phyloP scores from a whole-genome alignment of 2,888 invertebrate genomes.

The Oxytorus armatus region DNA sequence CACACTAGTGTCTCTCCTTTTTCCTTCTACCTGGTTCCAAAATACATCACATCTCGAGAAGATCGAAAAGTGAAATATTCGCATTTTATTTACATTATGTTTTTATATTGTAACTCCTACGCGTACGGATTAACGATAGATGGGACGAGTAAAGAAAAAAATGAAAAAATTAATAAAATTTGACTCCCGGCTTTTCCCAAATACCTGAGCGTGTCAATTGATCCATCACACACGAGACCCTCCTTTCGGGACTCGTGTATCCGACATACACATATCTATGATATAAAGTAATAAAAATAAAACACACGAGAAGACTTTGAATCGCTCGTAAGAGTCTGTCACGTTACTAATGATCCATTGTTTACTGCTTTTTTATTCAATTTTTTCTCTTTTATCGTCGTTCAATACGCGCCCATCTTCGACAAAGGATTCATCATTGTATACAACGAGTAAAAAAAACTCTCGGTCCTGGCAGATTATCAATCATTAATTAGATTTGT shows the following conservation, averaged over 20 bases:
- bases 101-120: background rate
- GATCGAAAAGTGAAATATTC: too few species aligned
- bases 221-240: background rate
- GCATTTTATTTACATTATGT: too few species aligned
- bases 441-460: slow-evolving; percentile 12
- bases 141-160: background rate
- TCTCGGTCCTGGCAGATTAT: slow-evolving; percentile 1
- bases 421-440: too few species aligned
- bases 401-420: slow-evolving; percentile 3
- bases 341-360: too few species aligned
- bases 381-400: background rate
- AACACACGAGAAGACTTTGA: too few species aligned
- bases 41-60: background rate
- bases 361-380: slow-evolving; percentile 21
- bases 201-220: background rate
- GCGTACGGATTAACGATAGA: background rate
- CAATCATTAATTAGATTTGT: slow-evolving; percentile 34
- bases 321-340: too few species aligned
- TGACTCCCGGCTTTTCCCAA: slow-evolving; percentile 14
- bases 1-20: slow-evolving; percentile 1
- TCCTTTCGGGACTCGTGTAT: too few species aligned
- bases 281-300: too few species aligned
- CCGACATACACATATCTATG: too few species aligned
- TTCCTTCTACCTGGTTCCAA: background rate
- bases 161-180: background rate